Base-by-base conservation (phyloP, 2,888 invertebrate genomes). In the Onchidella celtica region DNA sequence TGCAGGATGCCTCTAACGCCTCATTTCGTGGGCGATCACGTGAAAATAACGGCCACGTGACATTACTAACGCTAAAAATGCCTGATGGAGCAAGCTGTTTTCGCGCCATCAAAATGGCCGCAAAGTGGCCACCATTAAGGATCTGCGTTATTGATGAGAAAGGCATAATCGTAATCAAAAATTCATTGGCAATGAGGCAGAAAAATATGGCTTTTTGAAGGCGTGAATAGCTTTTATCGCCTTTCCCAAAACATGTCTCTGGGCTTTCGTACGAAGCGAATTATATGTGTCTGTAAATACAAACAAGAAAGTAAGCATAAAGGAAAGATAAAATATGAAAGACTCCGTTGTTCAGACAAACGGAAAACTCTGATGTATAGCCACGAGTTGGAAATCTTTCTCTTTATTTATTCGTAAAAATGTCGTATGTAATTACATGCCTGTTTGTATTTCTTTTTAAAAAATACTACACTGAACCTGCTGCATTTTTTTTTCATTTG, bases 101-200 rank as follows among this genome's bases (percentile, higher is more conserved):
- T 72, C 72, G 72, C 72, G 57, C 72, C 57, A 57, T 29, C 47
- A 72, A 68, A 57, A 55, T 47, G 27, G 57, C 1, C 57, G 57
- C 57, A 57, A 72, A 72, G 57, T 57, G 57, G 72, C 57, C 2
- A 9, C 57, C 34, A 57, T 72, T 72, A 57, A 14, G 27, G 34
- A 21, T 9, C 32, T 72, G 70, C 21, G 72, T 72, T 57, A 72
- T 72, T 72, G 72, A 72, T 72, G 34, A 34, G 57, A 32, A n/a
- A 34, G 9, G 57, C 32, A 9, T 55, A 72, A 38, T 24, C 40
- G 14, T 21, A 24, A 69, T 66, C 66, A 66, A 66, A 40, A 69
- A 69, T 69, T 27, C 38, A 69, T 69, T 27, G 27, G 2, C 24
- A 6, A 14, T 47, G 47, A 47, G 47, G 47, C 47, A 47, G 47